Evolutionary conservation across 2,888 invertebrate species (phyloP).

Genomic region (Lochmaea crataegi): DNA sequence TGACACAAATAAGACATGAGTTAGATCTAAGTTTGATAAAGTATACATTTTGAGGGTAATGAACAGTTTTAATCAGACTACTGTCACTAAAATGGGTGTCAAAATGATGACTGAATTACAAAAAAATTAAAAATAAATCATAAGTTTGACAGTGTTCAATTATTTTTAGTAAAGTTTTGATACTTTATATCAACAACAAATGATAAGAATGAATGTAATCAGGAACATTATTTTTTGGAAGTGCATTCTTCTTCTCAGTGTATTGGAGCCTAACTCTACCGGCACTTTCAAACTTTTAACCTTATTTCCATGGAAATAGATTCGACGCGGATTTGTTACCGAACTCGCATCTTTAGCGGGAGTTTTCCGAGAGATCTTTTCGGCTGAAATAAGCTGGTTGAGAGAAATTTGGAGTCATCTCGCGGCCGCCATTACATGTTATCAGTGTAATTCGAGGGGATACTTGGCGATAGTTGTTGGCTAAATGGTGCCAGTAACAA

Average conservation of each 20-base stretch:
- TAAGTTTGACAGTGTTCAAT: too few species aligned
- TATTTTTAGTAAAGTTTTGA: too few species aligned
- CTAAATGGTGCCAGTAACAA: conserved; percentile 60
- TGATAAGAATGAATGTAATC: too few species aligned
- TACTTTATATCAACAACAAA: too few species aligned
- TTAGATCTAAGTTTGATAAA: too few species aligned
- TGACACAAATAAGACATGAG: too few species aligned
- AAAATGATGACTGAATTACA: too few species aligned
- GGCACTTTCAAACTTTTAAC: conserved; percentile 29
- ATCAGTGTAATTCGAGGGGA: conserved; percentile 61
- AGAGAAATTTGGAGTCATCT: conserved; percentile 62
- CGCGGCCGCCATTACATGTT: conserved; percentile 62
- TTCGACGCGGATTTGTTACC: conserved; percentile 27
- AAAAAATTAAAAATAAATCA: too few species aligned
- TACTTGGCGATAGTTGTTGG: conserved; percentile 59
- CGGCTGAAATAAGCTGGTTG: conserved; percentile 58
- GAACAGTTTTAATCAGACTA: too few species aligned
- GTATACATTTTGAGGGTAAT: too few species aligned
- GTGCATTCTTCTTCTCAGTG: conserved; percentile 6
- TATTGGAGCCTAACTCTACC: conserved; percentile 3
- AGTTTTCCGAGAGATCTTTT: conserved; percentile 33
- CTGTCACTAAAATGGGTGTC: too few species aligned
- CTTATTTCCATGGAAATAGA: conserved; percentile 33
- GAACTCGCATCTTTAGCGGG: conserved; percentile 38
- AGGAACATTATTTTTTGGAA: too few species aligned